Evolutionary conservation across 2,797 vertebrate genomes (phyloP).

Genomic region (Anolis apletophallus): DNA sequence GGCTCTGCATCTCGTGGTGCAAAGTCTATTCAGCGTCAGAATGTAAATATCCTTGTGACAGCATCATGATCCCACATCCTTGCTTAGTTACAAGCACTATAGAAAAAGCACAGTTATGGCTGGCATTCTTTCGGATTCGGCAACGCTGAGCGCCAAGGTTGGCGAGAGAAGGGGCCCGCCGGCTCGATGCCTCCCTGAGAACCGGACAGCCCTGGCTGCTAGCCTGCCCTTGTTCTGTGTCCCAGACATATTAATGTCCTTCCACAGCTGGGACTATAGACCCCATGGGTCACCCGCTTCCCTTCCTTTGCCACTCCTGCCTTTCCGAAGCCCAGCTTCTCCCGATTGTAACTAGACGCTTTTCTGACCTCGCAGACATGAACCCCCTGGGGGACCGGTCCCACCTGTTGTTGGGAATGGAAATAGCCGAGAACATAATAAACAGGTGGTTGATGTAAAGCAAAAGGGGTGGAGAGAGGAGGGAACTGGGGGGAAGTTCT

Average conservation of each 20-base stretch:
- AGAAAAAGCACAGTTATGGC: not conserved
- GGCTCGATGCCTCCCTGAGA: not conserved
- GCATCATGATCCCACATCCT: not conserved
- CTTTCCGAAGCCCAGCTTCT: not conserved
- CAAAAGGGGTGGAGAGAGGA: not conserved
- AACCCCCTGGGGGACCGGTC: constrained; percentile 20
- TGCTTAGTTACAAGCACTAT: not conserved
- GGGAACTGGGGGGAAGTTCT: not conserved
- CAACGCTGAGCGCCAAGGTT: not conserved
- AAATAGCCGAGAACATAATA: constrained; percentile 43
- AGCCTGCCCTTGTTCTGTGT: constrained; percentile 1
- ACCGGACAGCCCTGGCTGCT: constrained; percentile 17
- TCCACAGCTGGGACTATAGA: constrained; percentile 20
- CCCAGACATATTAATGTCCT: constrained; percentile 21
- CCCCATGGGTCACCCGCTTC: not conserved
- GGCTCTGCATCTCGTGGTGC: no score
- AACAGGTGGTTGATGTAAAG: constrained; percentile 40
- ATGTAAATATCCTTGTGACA: not conserved
- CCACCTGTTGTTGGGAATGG: constrained; percentile 45
- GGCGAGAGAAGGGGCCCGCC: not conserved
- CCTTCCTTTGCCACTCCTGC: not conserved
- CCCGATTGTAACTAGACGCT: constrained; percentile 29
- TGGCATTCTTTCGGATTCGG: not conserved
- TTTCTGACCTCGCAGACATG: not conserved
- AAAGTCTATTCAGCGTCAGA: not conserved